Evolutionary conservation across 1,140 invertebrate species (phyloP).

Genomic region (Ceratitis capitata): DNA sequence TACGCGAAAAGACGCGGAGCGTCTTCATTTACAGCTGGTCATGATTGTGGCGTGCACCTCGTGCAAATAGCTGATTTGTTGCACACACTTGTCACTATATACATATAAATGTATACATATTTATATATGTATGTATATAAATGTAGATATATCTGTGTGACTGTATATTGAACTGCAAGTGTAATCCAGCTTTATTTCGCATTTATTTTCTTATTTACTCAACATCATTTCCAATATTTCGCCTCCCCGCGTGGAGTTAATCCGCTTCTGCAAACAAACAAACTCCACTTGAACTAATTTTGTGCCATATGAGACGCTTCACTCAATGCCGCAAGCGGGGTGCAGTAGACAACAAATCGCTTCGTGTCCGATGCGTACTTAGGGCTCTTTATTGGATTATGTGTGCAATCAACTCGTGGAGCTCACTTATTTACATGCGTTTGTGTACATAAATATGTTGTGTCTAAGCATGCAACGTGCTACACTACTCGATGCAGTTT

Average conservation of each 20-base stretch:
- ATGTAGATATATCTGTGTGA: background rate
- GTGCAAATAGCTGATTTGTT: background rate
- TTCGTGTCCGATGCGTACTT: background rate
- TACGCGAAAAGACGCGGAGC: too few species aligned
- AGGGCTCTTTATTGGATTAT: background rate
- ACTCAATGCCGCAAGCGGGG: background rate
- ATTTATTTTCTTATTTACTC: background rate
- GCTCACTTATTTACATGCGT: background rate
- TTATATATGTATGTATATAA: background rate
- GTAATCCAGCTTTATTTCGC: background rate
- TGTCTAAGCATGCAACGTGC: background rate
- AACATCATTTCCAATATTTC: background rate
- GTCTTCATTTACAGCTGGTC: background rate
- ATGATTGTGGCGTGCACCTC: background rate
- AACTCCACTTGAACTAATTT: conserved; percentile 23
- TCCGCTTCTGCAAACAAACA: background rate
- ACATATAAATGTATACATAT: too few species aligned
- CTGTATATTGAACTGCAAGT: background rate
- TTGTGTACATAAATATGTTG: background rate
- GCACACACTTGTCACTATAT: background rate
- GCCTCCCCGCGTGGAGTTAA: background rate
- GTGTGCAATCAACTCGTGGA: background rate
- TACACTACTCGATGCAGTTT: background rate
- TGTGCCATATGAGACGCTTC: too few species aligned
- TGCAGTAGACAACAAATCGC: background rate